Conservation (phyloP, 2,113 vertebrate genomes). For the Pseudolaguvia tuberculata region DNA sequence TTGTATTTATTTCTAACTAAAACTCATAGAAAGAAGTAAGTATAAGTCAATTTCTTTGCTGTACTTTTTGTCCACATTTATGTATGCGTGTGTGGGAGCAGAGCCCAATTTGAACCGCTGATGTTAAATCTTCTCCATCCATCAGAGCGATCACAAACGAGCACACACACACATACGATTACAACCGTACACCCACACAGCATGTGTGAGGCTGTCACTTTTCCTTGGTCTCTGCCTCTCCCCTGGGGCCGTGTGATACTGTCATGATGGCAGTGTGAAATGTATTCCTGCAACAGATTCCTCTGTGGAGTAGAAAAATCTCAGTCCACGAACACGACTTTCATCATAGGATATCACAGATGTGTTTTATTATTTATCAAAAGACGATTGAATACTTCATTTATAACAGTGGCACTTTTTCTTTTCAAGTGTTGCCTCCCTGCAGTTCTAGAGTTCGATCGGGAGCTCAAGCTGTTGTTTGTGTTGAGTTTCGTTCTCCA, state of each 20-base stretch:
- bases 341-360: not conserved
- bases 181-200: slow-evolving; percentile 9
- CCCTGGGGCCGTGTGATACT: slow-evolving; percentile 5
- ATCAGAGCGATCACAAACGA: not conserved
- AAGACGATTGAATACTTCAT: slow-evolving; percentile 1
- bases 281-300: slow-evolving; percentile 21
- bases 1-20: no score
- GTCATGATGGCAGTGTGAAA: slow-evolving; percentile 3
- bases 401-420: not conserved
- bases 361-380: slow-evolving; percentile 18
- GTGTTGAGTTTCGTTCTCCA: not conserved
- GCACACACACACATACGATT: not conserved
- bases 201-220: slow-evolving; percentile 18
- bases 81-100: slow-evolving; percentile 15
- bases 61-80: slow-evolving; percentile 10
- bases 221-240: slow-evolving; percentile 14
- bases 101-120: not conserved
- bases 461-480: not conserved
- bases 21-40: not conserved
- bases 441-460: not conserved
- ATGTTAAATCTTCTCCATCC: slow-evolving; percentile 23
- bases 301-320: slow-evolving; percentile 14
- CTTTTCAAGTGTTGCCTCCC: not conserved
- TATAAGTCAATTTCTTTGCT: not conserved
- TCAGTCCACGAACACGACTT: not conserved